Evolutionary conservation across 2,113 vertebrate species (phyloP).

Genomic region (Caloenas nicobarica): DNA sequence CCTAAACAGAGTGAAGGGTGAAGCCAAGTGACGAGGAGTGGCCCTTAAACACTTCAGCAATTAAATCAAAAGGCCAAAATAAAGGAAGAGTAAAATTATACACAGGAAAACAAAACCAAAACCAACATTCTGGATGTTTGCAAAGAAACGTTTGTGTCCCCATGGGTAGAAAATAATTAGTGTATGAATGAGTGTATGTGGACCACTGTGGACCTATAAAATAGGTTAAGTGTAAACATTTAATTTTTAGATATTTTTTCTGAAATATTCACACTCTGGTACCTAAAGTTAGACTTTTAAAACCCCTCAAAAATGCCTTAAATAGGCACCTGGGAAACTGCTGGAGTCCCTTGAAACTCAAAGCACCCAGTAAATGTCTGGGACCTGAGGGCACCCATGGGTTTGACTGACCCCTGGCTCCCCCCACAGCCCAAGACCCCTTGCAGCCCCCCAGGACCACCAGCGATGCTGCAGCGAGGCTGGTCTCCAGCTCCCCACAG

Average conservation of each 20-base stretch:
- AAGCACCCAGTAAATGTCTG: background rate
- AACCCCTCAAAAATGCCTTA: background rate
- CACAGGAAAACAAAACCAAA: background rate
- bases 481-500: background rate
- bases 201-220: background rate
- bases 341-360: background rate
- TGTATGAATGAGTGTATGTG: background rate
- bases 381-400: background rate
- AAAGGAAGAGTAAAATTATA: background rate
- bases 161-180: background rate
- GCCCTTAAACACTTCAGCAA: background rate
- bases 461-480: background rate
- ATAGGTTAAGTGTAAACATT: background rate
- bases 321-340: background rate
- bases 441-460: accelerated
- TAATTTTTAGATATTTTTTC: background rate
- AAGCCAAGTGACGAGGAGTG: background rate
- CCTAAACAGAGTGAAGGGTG: background rate
- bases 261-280: background rate
- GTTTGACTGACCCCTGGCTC: background rate
- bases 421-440: background rate
- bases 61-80: conserved; percentile 5
- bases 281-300: background rate
- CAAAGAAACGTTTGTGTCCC: background rate
- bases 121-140: background rate